These are phyloP conservation scores for Acanthiza pusilla DNA, from an alignment of 2,797 vertebrate genomes.

Conservation along the genomic window DNA sequence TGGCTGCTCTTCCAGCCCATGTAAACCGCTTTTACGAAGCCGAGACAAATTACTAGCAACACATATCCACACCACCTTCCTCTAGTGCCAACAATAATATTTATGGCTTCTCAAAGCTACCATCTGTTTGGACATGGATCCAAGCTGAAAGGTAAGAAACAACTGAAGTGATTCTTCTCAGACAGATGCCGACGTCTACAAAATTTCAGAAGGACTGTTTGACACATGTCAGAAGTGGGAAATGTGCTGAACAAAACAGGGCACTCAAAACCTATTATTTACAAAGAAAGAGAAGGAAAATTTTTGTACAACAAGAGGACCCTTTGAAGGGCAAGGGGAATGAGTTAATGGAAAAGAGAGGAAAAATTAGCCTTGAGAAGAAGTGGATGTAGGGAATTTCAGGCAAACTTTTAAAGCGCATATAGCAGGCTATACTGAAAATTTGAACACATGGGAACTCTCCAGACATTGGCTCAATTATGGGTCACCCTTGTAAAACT, in stretches of 20 bases:
- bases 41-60: background rate
- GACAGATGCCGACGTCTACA: background rate
- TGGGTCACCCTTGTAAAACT: background rate
- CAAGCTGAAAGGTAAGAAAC: background rate
- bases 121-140: background rate
- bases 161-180: background rate
- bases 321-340: background rate
- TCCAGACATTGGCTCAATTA: background rate
- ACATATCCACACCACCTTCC: background rate
- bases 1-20: background rate
- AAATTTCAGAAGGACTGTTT: background rate
- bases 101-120: background rate
- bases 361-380: background rate
- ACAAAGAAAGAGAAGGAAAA: background rate
- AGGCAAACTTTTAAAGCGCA: background rate
- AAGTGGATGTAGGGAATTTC: background rate
- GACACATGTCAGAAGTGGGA: background rate
- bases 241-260: background rate
- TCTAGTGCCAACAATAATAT: background rate
- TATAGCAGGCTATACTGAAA: background rate
- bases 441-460: background rate
- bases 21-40: background rate
- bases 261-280: background rate
- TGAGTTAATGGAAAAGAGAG: background rate
- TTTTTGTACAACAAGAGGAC: background rate